Percentiles rank a stretch among this genome's conserved stretches.
Conservation (phyloP, 1,140 invertebrate genomes). For the Drosophila mauritiana region DNA sequence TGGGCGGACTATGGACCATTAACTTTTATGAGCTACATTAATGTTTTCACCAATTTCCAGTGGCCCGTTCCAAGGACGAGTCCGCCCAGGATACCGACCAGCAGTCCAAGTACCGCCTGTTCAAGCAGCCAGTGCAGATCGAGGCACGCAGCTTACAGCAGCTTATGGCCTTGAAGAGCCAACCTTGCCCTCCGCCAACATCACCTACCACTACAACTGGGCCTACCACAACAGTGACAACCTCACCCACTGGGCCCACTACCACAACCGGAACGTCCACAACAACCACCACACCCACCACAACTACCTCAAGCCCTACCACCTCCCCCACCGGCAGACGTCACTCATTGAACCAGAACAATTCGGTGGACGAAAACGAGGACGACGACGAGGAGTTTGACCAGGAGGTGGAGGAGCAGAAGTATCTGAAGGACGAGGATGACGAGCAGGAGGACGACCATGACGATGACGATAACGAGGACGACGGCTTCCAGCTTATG, state of each 20-base stretch:
- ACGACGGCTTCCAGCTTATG: slow-evolving; percentile 1
- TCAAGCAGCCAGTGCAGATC: slow-evolving; percentile 17
- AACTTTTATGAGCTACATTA: too few relatives aligned
- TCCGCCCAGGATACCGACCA: slow-evolving; percentile 6
- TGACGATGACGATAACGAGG: slow-evolving; percentile 13
- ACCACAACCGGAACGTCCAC: slow-evolving; percentile 15
- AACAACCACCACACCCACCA: neutral
- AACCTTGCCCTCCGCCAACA: slow-evolving; percentile 1
- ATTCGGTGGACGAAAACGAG: neutral
- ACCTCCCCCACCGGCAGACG: accelerated
- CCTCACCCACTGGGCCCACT: slow-evolving; percentile 1
- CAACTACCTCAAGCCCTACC: neutral
- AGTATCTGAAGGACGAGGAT: slow-evolving; percentile 18
- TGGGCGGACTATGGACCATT: too few relatives aligned
- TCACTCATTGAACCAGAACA: neutral
- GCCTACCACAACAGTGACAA: neutral
- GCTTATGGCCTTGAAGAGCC: slow-evolving; percentile 34
- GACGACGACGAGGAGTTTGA: slow-evolving; percentile 1
- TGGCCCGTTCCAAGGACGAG: slow-evolving; percentile 29
- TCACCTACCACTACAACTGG: neutral
- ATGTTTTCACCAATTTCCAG: slow-evolving; percentile 1
- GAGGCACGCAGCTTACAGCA: slow-evolving; percentile 43
- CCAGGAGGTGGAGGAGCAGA: slow-evolving; percentile 35
- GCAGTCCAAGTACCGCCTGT: slow-evolving; percentile 11
- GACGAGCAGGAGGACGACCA: slow-evolving; percentile 10